Evolutionary conservation across 1,140 invertebrate species (phyloP).

Genomic region (Tetramorium parvispinum): DNA sequence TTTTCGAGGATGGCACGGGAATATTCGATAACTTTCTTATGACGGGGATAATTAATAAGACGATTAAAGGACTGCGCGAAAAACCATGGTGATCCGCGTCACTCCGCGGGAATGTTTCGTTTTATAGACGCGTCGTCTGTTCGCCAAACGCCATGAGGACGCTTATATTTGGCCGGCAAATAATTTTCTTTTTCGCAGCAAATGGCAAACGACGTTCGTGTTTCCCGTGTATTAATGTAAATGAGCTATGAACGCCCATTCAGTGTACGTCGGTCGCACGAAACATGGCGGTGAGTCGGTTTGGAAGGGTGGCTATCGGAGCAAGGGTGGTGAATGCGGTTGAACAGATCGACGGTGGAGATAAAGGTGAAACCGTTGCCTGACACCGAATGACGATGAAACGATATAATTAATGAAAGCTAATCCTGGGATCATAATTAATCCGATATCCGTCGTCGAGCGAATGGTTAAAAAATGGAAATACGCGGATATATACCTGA

Average conservation of each 20-base stretch:
- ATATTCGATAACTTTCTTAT: conserved; percentile 30
- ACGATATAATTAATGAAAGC: conserved; percentile 57
- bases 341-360: conserved; percentile 65
- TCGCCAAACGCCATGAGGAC: not conserved
- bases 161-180: not conserved
- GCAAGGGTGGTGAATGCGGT: conserved; percentile 38
- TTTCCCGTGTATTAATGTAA: conserved; percentile 70
- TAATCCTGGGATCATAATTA: conserved; percentile 45
- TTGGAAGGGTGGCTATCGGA: conserved; percentile 35
- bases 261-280: conserved; percentile 67
- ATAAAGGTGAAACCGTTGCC: conserved; percentile 64
- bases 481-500: not conserved
- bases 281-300: conserved; percentile 55
- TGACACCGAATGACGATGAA: conserved; percentile 48
- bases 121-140: not conserved
- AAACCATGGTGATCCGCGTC: not conserved
- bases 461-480: not conserved
- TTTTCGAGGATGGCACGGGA: not conserved
- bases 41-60: conserved; percentile 28
- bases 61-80: not conserved
- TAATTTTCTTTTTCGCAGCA: conserved; percentile 49
- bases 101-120: not conserved
- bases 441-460: conserved; percentile 18
- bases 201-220: conserved; percentile 59
- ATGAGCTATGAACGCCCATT: conserved; percentile 72